These are phyloP conservation scores for Melinaea menophilus DNA, from an alignment of 2,888 invertebrate genomes.

Conservation along the genomic window DNA sequence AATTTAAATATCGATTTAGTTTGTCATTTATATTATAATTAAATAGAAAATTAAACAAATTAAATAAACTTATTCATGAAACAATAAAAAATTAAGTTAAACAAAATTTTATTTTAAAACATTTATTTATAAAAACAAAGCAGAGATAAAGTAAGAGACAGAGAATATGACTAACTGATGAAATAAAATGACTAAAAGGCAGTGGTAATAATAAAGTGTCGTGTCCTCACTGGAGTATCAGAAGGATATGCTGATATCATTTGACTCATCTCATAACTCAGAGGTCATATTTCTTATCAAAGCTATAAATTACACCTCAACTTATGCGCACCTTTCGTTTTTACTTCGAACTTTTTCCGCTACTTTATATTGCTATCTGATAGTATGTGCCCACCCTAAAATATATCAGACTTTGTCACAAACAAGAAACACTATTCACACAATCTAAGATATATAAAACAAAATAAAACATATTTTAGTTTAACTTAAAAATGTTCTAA, in stretches of 20 bases:
- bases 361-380: not conserved
- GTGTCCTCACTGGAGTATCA: not conserved
- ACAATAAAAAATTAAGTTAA: no score
- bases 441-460: no score
- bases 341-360: not conserved
- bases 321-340: constrained; percentile 8
- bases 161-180: not conserved
- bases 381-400: no score
- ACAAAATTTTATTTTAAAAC: not conserved
- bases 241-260: not conserved
- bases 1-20: no score
- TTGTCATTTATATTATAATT: no score
- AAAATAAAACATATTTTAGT: not conserved
- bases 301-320: constrained; percentile 14
- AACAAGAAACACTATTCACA: no score
- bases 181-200: not conserved
- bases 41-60: no score
- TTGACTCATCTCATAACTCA: constrained; percentile 1
- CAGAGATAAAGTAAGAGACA: not conserved
- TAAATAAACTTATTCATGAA: no score
- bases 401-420: no score
- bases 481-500: constrained; percentile 3
- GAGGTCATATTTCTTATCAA: constrained; percentile 14
- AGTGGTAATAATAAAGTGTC: not conserved
- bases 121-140: not conserved